A percentile compares a stretch with the other conserved stretches of the same genome.
These are phyloP conservation scores for Sylvia atricapilla DNA, from an alignment of 2,113 vertebrate species.

Conservation along the genomic window DNA sequence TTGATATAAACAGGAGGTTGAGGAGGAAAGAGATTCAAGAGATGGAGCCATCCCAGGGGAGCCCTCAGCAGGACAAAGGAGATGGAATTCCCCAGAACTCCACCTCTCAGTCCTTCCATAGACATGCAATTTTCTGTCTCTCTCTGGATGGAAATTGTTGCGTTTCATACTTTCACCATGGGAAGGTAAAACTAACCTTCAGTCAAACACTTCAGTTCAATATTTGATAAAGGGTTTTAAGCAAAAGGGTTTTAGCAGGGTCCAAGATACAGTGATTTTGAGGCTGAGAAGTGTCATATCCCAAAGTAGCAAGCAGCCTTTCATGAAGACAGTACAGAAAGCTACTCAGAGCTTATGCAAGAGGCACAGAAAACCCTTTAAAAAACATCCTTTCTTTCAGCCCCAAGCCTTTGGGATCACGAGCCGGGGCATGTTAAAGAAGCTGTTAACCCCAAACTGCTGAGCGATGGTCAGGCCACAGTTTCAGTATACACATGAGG, in stretches of 20 bases:
- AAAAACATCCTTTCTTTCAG: not conserved
- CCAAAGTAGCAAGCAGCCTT: not conserved
- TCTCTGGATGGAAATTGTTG: not conserved
- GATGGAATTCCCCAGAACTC: not conserved
- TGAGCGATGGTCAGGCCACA: not conserved
- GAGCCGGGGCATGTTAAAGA: not conserved
- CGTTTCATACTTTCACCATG: not conserved
- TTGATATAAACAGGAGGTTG: not conserved
- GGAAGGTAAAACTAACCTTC: not conserved
- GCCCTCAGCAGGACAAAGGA: not conserved
- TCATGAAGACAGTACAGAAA: not conserved
- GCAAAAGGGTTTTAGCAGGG: not conserved
- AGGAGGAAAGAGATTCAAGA: not conserved
- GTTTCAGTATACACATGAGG: not conserved
- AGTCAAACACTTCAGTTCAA: not conserved
- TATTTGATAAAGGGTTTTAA: not conserved
- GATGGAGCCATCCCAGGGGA: not conserved
- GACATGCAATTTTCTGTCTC: not conserved
- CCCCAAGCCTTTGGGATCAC: not conserved
- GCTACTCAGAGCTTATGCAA: not conserved
- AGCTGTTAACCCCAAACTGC: not conserved
- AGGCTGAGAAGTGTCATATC: not conserved
- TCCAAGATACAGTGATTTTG: not conserved
- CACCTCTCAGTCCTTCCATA: not conserved
- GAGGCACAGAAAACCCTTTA: not conserved